A percentile compares a stretch with the other conserved stretches of the same genome.
Conservation (phyloP, 2,888 invertebrate species). For the Hipparchia semele region DNA sequence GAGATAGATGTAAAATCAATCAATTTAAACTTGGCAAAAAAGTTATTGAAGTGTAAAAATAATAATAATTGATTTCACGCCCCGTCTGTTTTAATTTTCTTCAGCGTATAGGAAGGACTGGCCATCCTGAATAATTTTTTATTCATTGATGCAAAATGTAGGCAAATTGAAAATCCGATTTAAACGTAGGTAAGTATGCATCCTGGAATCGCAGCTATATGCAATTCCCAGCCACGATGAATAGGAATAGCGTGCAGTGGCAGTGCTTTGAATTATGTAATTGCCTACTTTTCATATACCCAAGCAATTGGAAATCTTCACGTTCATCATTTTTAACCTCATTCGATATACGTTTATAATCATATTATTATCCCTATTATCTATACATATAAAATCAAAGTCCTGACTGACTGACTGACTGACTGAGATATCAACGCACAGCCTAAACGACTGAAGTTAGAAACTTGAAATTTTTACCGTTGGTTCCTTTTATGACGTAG, state of each 20-base stretch:
- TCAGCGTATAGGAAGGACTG: background rate
- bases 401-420: too few relatives aligned
- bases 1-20: too few relatives aligned
- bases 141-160: background rate
- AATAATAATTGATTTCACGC: background rate
- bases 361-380: too few relatives aligned
- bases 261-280: slow-evolving; percentile 16
- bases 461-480: too few relatives aligned
- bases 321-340: slow-evolving; percentile 4
- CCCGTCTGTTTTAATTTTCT: slow-evolving; percentile 1
- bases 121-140: background rate
- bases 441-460: too few relatives aligned
- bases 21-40: background rate
- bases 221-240: slow-evolving; percentile 13
- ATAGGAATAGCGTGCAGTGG: slow-evolving; percentile 13
- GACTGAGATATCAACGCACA: too few relatives aligned
- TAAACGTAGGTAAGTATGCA: slow-evolving; percentile 10
- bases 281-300: slow-evolving; percentile 9
- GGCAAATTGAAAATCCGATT: slow-evolving; percentile 13
- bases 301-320: background rate
- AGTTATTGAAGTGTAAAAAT: background rate
- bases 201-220: slow-evolving; percentile 6
- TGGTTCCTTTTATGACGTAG: too few relatives aligned
- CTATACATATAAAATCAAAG: too few relatives aligned
- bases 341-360: background rate